Percentiles rank a stretch among this genome's conserved stretches.
Conservation (phyloP, 2,888 invertebrate species). For the Yponomeuta sedellus region DNA sequence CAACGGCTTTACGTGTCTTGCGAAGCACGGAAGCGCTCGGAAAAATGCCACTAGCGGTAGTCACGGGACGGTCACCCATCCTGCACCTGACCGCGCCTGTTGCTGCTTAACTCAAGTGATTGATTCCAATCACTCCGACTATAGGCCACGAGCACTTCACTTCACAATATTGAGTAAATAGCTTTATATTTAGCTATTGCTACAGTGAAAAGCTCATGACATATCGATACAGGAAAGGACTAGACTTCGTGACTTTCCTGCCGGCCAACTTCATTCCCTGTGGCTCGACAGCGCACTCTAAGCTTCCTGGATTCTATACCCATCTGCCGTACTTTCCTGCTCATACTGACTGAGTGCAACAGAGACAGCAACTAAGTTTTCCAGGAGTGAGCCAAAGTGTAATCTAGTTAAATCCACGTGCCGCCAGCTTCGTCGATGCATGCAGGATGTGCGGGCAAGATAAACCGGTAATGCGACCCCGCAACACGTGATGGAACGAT, state of each 20-base stretch:
- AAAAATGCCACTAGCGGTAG: too few species aligned
- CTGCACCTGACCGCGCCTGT: too few species aligned
- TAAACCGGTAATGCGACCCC: conserved; percentile 14
- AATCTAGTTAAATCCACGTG: background rate
- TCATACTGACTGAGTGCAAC: background rate
- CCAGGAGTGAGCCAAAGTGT: background rate
- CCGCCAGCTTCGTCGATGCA: conserved; percentile 5
- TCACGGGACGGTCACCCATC: too few species aligned
- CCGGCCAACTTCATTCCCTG: conserved; percentile 11
- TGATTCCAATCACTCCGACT: too few species aligned
- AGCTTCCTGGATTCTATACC: background rate
- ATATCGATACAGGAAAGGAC: conserved; percentile 8
- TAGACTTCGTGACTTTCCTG: background rate
- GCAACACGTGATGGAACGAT: conserved; percentile 12
- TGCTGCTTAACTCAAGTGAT: too few species aligned
- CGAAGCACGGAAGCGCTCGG: too few species aligned
- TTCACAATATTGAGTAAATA: background rate
- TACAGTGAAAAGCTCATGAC: background rate
- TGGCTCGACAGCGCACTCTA: background rate
- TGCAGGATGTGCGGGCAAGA: conserved; percentile 13
- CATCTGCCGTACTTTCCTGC: background rate
- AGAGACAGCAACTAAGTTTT: background rate
- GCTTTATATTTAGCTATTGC: background rate
- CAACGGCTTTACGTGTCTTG: too few species aligned
- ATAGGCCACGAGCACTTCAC: too few species aligned